Conservation (phyloP, 2,888 invertebrate genomes). For the Macrophya alboannulata region DNA sequence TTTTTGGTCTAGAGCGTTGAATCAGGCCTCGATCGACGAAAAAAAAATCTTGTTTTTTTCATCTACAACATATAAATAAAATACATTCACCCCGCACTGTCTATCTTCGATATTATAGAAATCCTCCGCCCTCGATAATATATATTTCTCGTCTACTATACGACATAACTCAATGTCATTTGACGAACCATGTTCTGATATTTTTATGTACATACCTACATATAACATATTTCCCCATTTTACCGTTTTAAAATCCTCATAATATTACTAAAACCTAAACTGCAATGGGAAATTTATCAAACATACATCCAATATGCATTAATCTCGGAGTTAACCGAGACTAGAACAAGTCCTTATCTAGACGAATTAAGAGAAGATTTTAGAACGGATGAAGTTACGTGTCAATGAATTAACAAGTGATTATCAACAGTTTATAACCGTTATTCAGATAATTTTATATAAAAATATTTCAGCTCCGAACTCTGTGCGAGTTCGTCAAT, state of each 20-base stretch:
- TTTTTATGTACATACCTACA: neutral
- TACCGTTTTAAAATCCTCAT: neutral
- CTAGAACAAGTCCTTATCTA: neutral
- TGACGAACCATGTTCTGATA: neutral
- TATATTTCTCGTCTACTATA: too few relatives aligned
- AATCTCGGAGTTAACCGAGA: neutral
- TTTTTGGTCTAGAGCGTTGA: neutral
- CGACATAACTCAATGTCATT: too few relatives aligned
- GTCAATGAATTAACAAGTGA: slow-evolving; percentile 3
- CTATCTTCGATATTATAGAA: neutral
- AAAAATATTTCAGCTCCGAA: neutral
- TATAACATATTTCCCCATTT: neutral
- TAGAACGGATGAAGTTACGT: neutral
- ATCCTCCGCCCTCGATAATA: too few relatives aligned
- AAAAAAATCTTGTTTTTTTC: neutral
- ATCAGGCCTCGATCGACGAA: neutral
- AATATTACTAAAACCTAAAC: neutral
- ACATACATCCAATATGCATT: neutral
- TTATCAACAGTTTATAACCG: slow-evolving; percentile 17
- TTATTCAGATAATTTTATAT: slow-evolving; percentile 14
- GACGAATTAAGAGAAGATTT: neutral
- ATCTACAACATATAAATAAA: too few relatives aligned
- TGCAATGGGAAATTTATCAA: neutral
- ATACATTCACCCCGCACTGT: neutral
- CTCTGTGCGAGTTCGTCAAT: neutral